Base-by-base conservation (phyloP, 1,140 invertebrate species). In the Habropoda laboriosa region DNA sequence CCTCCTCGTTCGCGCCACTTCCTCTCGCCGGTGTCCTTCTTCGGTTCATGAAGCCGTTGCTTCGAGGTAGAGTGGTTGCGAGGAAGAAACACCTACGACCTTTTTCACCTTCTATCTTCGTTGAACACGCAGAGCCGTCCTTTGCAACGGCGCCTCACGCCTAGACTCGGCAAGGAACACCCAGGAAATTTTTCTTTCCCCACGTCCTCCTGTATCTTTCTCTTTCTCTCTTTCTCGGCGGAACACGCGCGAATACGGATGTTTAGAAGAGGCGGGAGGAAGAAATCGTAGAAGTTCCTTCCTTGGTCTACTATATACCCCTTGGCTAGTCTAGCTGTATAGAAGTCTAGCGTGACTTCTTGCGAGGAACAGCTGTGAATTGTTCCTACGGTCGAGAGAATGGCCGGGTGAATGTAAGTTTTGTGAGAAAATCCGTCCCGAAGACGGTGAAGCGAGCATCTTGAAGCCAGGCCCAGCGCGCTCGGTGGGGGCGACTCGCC, bases 1-100 rank as follows among this genome's bases (percentile, higher is more conserved):
- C 42, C 3, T n/a, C n/a, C n/a, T n/a, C n/a, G n/a, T n/a, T n/a
- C n/a, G n/a, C n/a, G n/a, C n/a, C n/a, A n/a, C n/a, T n/a, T n/a
- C 12, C 27, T 10, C 32, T 0, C 18, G 24, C 13, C 8, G 16
- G 5, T 12, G 40, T 64, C 49, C 38, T 57, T 12, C 5, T 67
- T 38, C 18, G 21, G n/a, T n/a, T 6, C 30, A 24, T 16, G 21
- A 13, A 2, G 7, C 32, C 32, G n/a, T 55, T 27, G 49, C 68
- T 30, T 12, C 70, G 40, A 66, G 30, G n/a, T 61, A 18, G 61
- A 61, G 71, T 63, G 78, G 71, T 12, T 75, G 35, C 30, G 21
- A 80, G 49, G 49, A 71, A 63, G 60, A 32, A 66, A 74, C 78
- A 75, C 60, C 78, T 74, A 80, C 71, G 71, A 57, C 40, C 75